Evolutionary conservation across 2,113 vertebrate genomes (phyloP), one percentile per base, ranked within the genome.

Genomic region (Dolichallabes microphthalmus): DNA sequence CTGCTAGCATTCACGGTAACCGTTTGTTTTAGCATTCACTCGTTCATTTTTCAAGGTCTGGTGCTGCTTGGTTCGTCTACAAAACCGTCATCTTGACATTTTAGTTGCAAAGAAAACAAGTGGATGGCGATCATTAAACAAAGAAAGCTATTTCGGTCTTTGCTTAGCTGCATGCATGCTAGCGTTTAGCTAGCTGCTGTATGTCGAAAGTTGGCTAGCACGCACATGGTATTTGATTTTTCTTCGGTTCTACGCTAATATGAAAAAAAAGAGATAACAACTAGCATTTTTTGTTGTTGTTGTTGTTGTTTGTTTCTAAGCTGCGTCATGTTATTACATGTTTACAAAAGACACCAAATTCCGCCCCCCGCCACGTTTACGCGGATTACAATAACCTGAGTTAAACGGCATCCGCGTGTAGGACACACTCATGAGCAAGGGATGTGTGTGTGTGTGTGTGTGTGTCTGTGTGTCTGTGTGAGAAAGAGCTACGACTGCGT

Each of bases 391-490:
- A 11, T 39, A 39, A 52, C 7, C 22, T 75, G 73, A 52, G 17
- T 57, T 58, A 58, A 58, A 78, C 15, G 53, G 61, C 25, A 30
- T 19, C 75, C 11, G 53, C 75, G 25, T 77, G 75, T 77, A 77
- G 75, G 55, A 78, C 55, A 58, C 35, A 1, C 61, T 82, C 45
- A 19, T 30, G 53, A 53, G 17, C 35, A 12, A 45, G 45, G 45
- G 45, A 30, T 2, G 76, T 30, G 27, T 68, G 63, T 71, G 84
- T 60, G n/a, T n/a, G n/a, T n/a, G n/a, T n/a, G n/a, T n/a, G n/a
- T n/a, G n/a, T n/a, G n/a, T n/a, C n/a, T n/a, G n/a, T 2, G 76
- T 30, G 27, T 68, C 52, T 71, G 84, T 60, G 77, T 82, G 69
- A 64, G 71, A 50, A 45, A 60, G 50, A 74, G 69, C 57, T 52